These are phyloP conservation scores for Ophioninae sp. DNA, from an alignment of 2,888 invertebrate species.

Conservation along the genomic window DNA sequence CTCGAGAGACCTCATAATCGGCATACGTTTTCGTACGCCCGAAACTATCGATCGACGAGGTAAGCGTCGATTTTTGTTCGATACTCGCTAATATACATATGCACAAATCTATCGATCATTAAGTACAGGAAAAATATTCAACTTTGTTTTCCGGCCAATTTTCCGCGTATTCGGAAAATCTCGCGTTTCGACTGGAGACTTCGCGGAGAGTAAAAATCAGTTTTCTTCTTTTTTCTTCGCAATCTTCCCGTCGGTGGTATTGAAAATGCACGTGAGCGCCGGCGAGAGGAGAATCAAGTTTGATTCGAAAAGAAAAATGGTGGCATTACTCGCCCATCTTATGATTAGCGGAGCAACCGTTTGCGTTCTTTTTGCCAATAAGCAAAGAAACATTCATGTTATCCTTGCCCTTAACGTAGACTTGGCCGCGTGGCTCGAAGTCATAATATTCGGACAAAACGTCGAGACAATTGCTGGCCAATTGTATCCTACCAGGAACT, in stretches of 20 bases:
- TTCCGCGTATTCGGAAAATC: background rate
- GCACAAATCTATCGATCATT: background rate
- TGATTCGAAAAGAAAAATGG: background rate
- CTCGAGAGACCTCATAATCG: background rate
- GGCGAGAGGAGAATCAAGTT: background rate
- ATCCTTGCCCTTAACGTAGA: conserved; percentile 98
- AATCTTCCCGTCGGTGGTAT: background rate
- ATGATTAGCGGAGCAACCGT: conserved; percentile 12
- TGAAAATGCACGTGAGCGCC: background rate
- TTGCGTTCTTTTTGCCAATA: conserved; percentile 81
- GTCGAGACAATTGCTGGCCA: conserved; percentile 89
- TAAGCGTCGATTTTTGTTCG: background rate
- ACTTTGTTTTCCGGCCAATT: background rate
- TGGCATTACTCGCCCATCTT: conserved; percentile 11
- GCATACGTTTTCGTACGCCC: background rate
- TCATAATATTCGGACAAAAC: conserved; percentile 89
- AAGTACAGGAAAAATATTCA: conserved; percentile 11
- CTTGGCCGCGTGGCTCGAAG: conserved; percentile 95
- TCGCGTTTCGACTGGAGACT: background rate
- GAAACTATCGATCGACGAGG: background rate
- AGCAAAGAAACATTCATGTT: conserved; percentile 95
- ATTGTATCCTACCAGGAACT: conserved; percentile 91
- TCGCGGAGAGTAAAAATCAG: background rate
- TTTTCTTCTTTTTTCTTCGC: background rate
- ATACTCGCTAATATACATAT: background rate